Evolutionary conservation across 1,140 invertebrate species (phyloP).

Genomic region (Platyura marginata): DNA sequence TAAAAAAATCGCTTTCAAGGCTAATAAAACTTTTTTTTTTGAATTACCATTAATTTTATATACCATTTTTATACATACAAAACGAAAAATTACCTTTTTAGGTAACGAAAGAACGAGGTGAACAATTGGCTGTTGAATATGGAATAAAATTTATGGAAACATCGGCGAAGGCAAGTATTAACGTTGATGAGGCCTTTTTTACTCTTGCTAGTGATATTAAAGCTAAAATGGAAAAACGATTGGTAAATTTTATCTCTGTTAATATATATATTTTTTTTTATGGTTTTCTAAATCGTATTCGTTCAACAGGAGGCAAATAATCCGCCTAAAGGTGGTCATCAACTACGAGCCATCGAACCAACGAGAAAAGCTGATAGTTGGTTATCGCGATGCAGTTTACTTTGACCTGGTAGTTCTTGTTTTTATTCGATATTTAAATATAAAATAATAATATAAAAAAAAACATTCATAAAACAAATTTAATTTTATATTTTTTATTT

Average conservation of each 20-base stretch:
- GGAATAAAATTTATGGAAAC: slow-evolving; percentile 89
- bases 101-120: slow-evolving; percentile 47
- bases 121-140: slow-evolving; percentile 73
- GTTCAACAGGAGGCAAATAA: slow-evolving; percentile 51
- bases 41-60: neutral
- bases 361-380: slow-evolving; percentile 50
- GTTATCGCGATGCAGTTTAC: slow-evolving; percentile 50
- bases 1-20: no score
- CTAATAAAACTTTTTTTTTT: slow-evolving; percentile 1
- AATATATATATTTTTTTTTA: neutral
- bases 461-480: no score
- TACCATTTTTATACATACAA: slow-evolving; percentile 1
- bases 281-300: slow-evolving; percentile 6
- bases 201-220: slow-evolving; percentile 88
- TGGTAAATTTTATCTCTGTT: slow-evolving; percentile 40
- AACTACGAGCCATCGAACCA: slow-evolving; percentile 45
- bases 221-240: slow-evolving; percentile 87
- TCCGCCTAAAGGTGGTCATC: slow-evolving; percentile 55
- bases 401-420: slow-evolving; percentile 36
- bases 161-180: slow-evolving; percentile 77
- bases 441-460: no score
- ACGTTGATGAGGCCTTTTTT: slow-evolving; percentile 82
- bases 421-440: no score
- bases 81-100: slow-evolving; percentile 12
- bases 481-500: no score